Conservation (phyloP, 30 jellyfish, hydroid and myxozoan species). For the Aurelia sp. region DNA sequence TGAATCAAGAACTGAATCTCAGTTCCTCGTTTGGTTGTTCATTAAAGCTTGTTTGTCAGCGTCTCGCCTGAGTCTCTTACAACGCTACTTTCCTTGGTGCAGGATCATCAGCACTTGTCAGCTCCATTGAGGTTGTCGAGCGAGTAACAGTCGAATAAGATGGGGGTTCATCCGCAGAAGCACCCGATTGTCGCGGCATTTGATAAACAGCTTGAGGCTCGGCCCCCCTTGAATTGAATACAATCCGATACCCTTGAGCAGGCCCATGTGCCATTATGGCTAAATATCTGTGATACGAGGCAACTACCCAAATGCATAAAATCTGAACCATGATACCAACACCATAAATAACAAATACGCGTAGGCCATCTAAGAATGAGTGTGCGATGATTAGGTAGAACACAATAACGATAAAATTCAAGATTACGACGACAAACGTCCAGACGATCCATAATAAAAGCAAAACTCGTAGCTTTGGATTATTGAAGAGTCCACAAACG, state of each 20-base stretch:
- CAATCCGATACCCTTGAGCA: constrained; percentile 70
- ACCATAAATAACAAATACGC: constrained; percentile 53
- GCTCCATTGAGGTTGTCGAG: constrained; percentile 35
- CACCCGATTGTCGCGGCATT: constrained; percentile 1
- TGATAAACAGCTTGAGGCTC: constrained; percentile 46
- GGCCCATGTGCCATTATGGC: constrained; percentile 70
- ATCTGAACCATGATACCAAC: constrained; percentile 46
- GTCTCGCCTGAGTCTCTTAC: not conserved
- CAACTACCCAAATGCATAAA: constrained; percentile 72
- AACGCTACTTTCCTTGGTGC: constrained; percentile 13
- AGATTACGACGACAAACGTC: constrained; percentile 39
- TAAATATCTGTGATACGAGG: constrained; percentile 60
- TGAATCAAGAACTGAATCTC: too few relatives aligned
- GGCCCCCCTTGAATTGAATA: constrained; percentile 70
- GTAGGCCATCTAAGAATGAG: constrained; percentile 63
- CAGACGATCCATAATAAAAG: constrained; percentile 55
- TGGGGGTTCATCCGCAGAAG: constrained; percentile 37
- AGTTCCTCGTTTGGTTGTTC: too few relatives aligned
- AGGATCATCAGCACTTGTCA: not conserved
- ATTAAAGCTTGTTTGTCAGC: too few relatives aligned
- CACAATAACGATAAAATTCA: constrained; percentile 16
- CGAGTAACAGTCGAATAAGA: constrained; percentile 48
- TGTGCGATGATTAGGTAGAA: constrained; percentile 38
- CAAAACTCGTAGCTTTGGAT: constrained; percentile 29
- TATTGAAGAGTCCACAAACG: constrained; percentile 33